Conservation (phyloP, 2,113 vertebrate species). For the Buteo buteo region DNA sequence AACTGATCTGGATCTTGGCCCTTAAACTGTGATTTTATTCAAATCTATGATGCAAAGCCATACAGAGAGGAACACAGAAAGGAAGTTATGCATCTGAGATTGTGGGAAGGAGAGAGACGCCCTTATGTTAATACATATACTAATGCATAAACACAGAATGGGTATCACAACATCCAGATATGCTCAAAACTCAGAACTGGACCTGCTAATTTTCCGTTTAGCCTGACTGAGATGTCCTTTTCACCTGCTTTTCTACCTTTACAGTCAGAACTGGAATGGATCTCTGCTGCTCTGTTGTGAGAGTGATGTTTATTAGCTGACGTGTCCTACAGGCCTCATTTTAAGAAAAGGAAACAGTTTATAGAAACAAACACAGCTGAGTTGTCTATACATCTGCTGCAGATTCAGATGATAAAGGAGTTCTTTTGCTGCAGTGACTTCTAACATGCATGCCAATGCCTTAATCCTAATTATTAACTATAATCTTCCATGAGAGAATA, state of each 20-base stretch:
- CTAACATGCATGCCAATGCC: not conserved
- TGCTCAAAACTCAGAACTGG: not conserved
- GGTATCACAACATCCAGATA: not conserved
- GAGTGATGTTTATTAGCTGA: not conserved
- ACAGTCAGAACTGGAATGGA: not conserved
- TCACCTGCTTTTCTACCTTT: not conserved
- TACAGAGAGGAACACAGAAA: not conserved
- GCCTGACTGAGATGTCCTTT: not conserved
- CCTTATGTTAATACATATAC: not conserved
- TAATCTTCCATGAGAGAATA: not conserved
- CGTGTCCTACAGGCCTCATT: fast-evolving
- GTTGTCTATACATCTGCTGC: not conserved
- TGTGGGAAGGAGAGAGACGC: not conserved
- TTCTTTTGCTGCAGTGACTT: not conserved
- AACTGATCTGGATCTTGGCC: not conserved
- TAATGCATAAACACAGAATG: not conserved
- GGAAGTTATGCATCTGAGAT: not conserved
- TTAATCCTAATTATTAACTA: slow-evolving; percentile 29
- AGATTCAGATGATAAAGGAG: not conserved
- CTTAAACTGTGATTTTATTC: not conserved
- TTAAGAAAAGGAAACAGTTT: not conserved
- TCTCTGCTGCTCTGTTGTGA: not conserved
- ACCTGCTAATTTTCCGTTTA: not conserved
- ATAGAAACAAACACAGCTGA: not conserved
- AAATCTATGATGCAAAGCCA: not conserved